Evolutionary conservation across 2,888 invertebrate species (phyloP).

Genomic region (Cecidostiba fungosa): DNA sequence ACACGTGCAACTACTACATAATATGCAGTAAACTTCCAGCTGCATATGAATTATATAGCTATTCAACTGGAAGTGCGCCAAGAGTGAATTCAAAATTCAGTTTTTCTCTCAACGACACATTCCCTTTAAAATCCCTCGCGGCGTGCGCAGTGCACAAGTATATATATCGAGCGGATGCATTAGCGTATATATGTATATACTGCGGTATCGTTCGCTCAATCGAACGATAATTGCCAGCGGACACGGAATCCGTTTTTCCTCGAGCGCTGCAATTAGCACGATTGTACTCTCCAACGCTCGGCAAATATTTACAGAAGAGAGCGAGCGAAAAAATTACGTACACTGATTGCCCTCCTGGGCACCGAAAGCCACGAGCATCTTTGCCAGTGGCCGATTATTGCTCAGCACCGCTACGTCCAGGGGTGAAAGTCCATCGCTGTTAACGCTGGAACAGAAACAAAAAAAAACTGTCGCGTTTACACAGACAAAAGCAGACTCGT

Average conservation of each 20-base stretch:
- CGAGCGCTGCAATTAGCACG: not conserved
- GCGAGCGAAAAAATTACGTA: constrained; percentile 81
- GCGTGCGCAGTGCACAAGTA: not conserved
- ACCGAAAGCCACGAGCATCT: constrained; percentile 93
- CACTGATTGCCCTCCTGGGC: constrained; percentile 92
- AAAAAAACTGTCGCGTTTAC: not conserved
- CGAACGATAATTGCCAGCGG: constrained; percentile 16
- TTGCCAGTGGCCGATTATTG: constrained; percentile 92
- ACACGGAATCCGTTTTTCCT: constrained; percentile 25
- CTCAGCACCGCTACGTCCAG: constrained; percentile 96
- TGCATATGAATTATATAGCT: not conserved
- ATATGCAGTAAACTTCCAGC: not conserved
- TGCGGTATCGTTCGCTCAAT: not conserved
- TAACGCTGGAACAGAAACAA: constrained; percentile 84
- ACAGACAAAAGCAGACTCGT: too few relatives aligned
- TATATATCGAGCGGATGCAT: constrained; percentile 17
- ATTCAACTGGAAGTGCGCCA: too few relatives aligned
- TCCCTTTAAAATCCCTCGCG: too few relatives aligned
- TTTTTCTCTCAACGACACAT: too few relatives aligned
- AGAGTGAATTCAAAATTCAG: too few relatives aligned
- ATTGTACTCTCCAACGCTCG: not conserved
- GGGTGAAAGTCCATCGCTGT: constrained; percentile 93
- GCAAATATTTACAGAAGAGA: not conserved
- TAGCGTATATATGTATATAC: not conserved
- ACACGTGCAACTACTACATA: not conserved